Base-by-base conservation (phyloP, 2,888 invertebrate genomes). In the Pelosia muscerda region DNA sequence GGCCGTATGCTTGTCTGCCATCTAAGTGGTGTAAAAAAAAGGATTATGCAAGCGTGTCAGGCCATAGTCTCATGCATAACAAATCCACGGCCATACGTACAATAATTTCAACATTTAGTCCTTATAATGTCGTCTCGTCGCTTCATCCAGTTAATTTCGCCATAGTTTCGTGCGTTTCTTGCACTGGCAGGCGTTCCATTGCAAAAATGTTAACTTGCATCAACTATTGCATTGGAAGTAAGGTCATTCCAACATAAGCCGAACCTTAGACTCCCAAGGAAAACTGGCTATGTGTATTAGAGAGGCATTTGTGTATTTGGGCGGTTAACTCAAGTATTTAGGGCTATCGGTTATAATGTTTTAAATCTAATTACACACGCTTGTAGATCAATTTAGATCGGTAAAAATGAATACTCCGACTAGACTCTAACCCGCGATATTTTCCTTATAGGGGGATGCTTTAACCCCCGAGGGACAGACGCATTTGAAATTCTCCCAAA, bases 251-350 rank as follows among this genome's bases (percentile, higher is more conserved):
- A 73, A 76, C 72, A 75, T 71, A 64, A 72, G 77, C 69, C 77
- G 62, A 76, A 79, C 82, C 78, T 80, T 82, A 83, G 77, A 75
- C 73, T 76, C 78, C 85, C 84, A 85, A 84, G 85, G 82, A 81
- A 81, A 81, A 81, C 81, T 58, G 67, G 76, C 77, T 77, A 72
- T 75, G 72, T 65, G 68, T 68, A 83, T 85, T 86, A 86, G 83
- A 83, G 82, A 79, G 86, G 86, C 73, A 84, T 84, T 84, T 75
- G 77, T 77, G 74, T 73, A 79, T 83, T 81, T 84, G 79, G 78
- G 78, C 74, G 76, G 74, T 63, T 71, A 76, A 72, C 54, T 76
- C 72, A 75, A 68, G 66, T 72, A 72, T 54, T 71, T 68, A 63
- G 70, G 65, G 65, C 66, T 49, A 42, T 26, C 6, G 22, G 49